Evolutionary conservation across 2,797 vertebrate species (phyloP).

Genomic region (Distichodus sexfasciatus): DNA sequence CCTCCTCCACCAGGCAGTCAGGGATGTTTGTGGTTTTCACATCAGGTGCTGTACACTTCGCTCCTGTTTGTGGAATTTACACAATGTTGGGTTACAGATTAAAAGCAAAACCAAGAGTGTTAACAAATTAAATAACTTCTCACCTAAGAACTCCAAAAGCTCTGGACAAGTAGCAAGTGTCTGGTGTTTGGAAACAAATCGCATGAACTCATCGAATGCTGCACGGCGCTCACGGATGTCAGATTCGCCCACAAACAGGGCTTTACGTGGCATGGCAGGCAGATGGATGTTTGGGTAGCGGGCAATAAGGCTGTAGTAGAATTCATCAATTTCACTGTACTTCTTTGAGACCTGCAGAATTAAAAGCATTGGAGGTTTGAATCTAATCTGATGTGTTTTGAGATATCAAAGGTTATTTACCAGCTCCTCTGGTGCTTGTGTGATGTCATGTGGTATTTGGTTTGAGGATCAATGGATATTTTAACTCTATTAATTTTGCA

Average conservation of each 20-base stretch:
- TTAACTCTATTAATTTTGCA: no score
- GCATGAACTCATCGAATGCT: constrained; percentile 77
- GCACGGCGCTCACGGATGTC: constrained; percentile 78
- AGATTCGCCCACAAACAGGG: constrained; percentile 79
- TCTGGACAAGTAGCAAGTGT: constrained; percentile 72
- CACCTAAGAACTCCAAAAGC: constrained; percentile 79
- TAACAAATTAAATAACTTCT: background rate
- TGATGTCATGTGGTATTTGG: no score
- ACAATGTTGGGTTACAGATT: background rate
- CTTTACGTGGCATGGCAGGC: constrained; percentile 78
- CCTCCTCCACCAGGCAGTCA: constrained; percentile 56
- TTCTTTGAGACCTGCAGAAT: constrained; percentile 79
- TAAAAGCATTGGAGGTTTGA: background rate
- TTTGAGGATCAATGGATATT: no score
- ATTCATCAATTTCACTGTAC: constrained; percentile 84
- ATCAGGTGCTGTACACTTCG: constrained; percentile 58
- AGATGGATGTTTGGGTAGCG: constrained; percentile 67
- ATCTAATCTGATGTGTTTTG: no score
- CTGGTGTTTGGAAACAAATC: constrained; percentile 70
- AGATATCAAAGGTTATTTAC: no score
- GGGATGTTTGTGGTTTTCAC: constrained; percentile 58
- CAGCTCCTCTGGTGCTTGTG: no score
- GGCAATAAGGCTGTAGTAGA: constrained; percentile 71
- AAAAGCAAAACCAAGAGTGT: background rate
- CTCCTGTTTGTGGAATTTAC: constrained; percentile 62